These are phyloP conservation scores for Drosophila melanogaster DNA, from an alignment of 1,140 invertebrate genomes.

Conservation along the genomic window DNA sequence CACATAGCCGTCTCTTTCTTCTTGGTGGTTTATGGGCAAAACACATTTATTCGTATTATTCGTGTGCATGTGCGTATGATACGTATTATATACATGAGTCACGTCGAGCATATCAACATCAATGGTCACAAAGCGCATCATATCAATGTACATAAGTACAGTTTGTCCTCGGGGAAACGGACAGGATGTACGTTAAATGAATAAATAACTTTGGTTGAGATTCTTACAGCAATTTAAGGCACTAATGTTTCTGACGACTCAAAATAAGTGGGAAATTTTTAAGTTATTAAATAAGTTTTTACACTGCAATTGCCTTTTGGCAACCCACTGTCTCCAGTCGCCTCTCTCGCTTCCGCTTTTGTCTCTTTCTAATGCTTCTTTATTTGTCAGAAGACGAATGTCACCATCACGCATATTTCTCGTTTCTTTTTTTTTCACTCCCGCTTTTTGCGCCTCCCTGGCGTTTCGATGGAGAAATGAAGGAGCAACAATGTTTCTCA, in stretches of 20 bases:
- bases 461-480: neutral
- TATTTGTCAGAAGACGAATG: slow-evolving; percentile 69
- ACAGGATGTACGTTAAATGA: neutral
- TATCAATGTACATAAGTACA: slow-evolving; percentile 43
- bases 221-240: too few relatives aligned
- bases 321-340: neutral
- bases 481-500: slow-evolving; percentile 52
- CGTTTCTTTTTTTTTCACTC: neutral
- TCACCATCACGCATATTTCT: slow-evolving; percentile 59
- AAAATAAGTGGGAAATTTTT: too few relatives aligned
- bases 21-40: slow-evolving; percentile 15
- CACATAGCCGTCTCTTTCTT: neutral
- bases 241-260: too few relatives aligned
- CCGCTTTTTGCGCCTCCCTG: neutral
- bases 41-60: slow-evolving; percentile 46
- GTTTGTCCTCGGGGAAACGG: slow-evolving; percentile 13
- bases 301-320: slow-evolving; percentile 23
- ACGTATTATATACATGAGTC: slow-evolving; percentile 41
- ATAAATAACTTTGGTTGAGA: too few relatives aligned
- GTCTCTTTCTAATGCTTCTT: slow-evolving; percentile 13
- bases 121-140: slow-evolving; percentile 58
- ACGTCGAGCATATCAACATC: slow-evolving; percentile 69
- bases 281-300: neutral
- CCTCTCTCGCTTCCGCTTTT: slow-evolving; percentile 3
- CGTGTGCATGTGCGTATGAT: slow-evolving; percentile 38